Evolutionary conservation across 2,797 vertebrate genomes (phyloP).

Genomic region (Ambastaia sidthimunki): DNA sequence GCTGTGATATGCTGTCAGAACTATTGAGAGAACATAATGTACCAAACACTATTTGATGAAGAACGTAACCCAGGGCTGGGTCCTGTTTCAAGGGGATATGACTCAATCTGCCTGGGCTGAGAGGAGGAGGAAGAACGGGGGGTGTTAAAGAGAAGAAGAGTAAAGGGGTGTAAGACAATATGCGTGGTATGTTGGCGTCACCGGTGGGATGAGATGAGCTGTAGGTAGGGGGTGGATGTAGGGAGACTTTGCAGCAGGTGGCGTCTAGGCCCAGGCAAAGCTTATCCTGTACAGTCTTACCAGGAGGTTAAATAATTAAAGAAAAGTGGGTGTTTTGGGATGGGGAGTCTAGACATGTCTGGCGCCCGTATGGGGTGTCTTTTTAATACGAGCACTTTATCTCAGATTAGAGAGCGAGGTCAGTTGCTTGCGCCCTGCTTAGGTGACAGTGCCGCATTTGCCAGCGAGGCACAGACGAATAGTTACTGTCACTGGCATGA

Average conservation of each 20-base stretch:
- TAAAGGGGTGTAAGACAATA: constrained; percentile 29
- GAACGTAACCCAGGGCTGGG: constrained; percentile 42
- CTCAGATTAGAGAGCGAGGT: constrained; percentile 71
- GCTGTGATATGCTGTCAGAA: constrained; percentile 8
- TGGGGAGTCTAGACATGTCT: constrained; percentile 79
- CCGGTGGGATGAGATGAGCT: constrained; percentile 33
- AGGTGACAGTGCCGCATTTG: constrained; percentile 56
- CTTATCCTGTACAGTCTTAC: constrained; percentile 76
- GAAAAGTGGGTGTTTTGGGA: constrained; percentile 67
- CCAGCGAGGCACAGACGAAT: constrained; percentile 38
- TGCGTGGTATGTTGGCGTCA: constrained; percentile 32
- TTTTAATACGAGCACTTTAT: constrained; percentile 72
- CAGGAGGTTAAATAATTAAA: constrained; percentile 76
- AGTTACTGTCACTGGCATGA: constrained; percentile 25
- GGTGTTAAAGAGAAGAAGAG: constrained; percentile 21
- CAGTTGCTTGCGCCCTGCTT: constrained; percentile 61
- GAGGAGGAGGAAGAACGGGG: constrained; percentile 31
- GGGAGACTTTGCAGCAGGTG: constrained; percentile 68
- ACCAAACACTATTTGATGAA: constrained; percentile 44
- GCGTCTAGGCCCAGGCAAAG: constrained; percentile 72
- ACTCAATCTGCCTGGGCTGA: constrained; percentile 46
- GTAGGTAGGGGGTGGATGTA: constrained; percentile 16
- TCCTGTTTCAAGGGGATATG: constrained; percentile 51
- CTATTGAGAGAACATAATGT: constrained; percentile 49
- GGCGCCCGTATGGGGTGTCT: constrained; percentile 62